Evolutionary conservation across 2,888 invertebrate species (phyloP).

Genomic region (Drosophila picticornis): DNA sequence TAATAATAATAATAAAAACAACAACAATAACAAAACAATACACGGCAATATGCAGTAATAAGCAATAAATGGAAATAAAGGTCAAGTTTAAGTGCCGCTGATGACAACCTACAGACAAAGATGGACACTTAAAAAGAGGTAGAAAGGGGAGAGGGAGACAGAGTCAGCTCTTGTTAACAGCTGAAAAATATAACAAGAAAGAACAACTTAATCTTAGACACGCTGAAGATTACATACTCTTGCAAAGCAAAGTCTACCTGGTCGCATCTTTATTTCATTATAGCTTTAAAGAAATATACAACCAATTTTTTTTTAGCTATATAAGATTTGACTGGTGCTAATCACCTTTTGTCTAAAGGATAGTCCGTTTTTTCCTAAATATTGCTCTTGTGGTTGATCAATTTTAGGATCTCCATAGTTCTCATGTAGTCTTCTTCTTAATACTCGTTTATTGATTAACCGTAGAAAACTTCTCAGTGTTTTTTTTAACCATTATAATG

Average conservation of each 20-base stretch:
- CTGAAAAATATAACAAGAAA: neutral
- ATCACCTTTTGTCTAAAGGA: neutral
- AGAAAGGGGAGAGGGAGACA: neutral
- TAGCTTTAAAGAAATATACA: neutral
- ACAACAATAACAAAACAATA: constrained; percentile 50
- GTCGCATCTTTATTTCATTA: neutral
- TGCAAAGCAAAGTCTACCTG: neutral
- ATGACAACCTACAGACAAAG: constrained; percentile 24
- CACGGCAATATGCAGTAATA: constrained; percentile 61
- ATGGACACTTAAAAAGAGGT: neutral
- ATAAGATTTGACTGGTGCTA: neutral
- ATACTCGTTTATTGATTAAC: neutral
- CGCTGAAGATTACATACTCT: constrained; percentile 1
- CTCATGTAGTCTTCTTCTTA: neutral
- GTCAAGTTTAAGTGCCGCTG: constrained; percentile 71
- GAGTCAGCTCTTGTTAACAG: neutral
- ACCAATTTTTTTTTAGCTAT: neutral
- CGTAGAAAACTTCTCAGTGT: neutral
- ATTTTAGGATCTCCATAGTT: neutral
- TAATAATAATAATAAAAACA: constrained; percentile 22
- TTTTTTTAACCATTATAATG: neutral
- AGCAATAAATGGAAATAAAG: constrained; percentile 76
- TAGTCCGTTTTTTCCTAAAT: neutral
- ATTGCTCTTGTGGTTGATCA: neutral
- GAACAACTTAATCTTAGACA: neutral